These are phyloP conservation scores for Caenorhabditis inopinata DNA, from an alignment of 1,140 invertebrate genomes.

Conservation along the genomic window DNA sequence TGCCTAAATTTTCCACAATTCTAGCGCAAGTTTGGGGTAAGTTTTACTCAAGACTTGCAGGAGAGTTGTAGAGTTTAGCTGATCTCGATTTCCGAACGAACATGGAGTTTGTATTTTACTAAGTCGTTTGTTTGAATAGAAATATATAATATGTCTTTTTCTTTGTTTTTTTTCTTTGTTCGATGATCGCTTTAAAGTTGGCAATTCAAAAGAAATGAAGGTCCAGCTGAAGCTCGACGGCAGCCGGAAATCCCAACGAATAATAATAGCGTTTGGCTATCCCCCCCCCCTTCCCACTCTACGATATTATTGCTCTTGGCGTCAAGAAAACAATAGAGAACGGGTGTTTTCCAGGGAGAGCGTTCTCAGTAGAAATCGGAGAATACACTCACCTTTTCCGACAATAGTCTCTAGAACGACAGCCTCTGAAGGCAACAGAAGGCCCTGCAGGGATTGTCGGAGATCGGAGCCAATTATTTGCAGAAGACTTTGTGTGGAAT, in stretches of 20 bases:
- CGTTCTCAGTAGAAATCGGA: background rate
- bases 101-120: too few relatives aligned
- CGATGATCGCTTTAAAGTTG: too few relatives aligned
- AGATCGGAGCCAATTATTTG: constrained; percentile 37
- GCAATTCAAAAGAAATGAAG: too few relatives aligned
- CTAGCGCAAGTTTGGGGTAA: too few relatives aligned
- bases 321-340: background rate
- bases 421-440: constrained; percentile 40
- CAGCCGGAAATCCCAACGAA: background rate
- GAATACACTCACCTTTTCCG: constrained; percentile 40
- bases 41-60: too few relatives aligned
- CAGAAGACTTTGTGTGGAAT: constrained; percentile 27
- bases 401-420: constrained; percentile 45
- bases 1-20: too few relatives aligned
- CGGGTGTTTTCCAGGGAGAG: constrained; percentile 41
- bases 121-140: too few relatives aligned
- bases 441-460: constrained; percentile 25
- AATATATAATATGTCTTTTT: too few relatives aligned
- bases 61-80: too few relatives aligned
- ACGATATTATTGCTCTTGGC: background rate
- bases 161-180: too few relatives aligned
- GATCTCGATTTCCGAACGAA: too few relatives aligned
- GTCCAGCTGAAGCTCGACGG: too few relatives aligned
- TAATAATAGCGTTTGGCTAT: background rate
- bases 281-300: background rate